A percentile compares a stretch with the other conserved stretches of the same genome.
These are phyloP conservation scores for Graphium colonna DNA, from an alignment of 2,888 invertebrate species.

Conservation along the genomic window DNA sequence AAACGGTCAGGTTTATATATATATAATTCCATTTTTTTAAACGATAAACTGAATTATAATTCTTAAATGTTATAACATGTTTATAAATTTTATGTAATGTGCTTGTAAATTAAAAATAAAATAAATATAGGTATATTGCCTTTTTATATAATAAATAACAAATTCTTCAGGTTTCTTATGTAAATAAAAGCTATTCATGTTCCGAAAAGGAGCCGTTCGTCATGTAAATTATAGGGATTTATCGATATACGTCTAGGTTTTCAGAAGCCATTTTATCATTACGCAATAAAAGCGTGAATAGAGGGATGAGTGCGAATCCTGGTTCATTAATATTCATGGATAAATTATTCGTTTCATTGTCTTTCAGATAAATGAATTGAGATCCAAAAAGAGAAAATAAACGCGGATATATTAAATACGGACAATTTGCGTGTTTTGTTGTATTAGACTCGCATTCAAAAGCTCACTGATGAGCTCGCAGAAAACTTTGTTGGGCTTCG, in stretches of 20 bases:
- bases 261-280: slow-evolving; percentile 59
- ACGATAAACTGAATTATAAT: too few relatives aligned
- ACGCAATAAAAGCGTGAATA: slow-evolving; percentile 57
- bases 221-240: slow-evolving; percentile 44
- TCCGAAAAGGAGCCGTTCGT: slow-evolving; percentile 21
- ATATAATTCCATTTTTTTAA: too few relatives aligned
- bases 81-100: too few relatives aligned
- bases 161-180: slow-evolving; percentile 2
- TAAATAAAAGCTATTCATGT: not conserved
- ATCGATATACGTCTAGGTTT: slow-evolving; percentile 44
- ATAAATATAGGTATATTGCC: too few relatives aligned
- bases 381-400: slow-evolving; percentile 54
- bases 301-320: slow-evolving; percentile 59
- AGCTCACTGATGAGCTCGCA: slow-evolving; percentile 20
- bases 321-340: slow-evolving; percentile 72
- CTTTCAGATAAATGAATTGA: slow-evolving; percentile 59
- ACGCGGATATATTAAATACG: slow-evolving; percentile 46
- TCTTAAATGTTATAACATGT: too few relatives aligned
- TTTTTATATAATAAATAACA: not conserved
- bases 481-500: slow-evolving; percentile 20
- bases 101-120: too few relatives aligned
- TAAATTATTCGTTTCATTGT: slow-evolving; percentile 68
- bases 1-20: too few relatives aligned
- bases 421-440: slow-evolving; percentile 41
- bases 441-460: slow-evolving; percentile 26